phyloP scores from a whole-genome alignment of 2,113 vertebrate species.

The Oceanodroma tethys region DNA sequence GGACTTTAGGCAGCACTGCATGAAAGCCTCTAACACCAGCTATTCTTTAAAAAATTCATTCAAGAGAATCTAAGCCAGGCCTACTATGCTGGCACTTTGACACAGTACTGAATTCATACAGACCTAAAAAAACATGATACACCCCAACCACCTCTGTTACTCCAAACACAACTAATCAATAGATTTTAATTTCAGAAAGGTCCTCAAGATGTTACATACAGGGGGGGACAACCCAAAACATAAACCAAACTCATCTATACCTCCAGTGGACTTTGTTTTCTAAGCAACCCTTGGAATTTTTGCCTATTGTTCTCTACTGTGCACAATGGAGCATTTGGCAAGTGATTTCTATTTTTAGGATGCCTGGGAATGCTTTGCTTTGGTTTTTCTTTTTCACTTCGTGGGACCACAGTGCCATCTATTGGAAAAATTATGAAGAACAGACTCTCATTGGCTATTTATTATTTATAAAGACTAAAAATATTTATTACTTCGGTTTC shows the following conservation, averaged over 20 bases:
- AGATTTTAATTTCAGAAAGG: background rate
- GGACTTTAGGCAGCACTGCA: background rate
- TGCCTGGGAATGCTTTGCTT: background rate
- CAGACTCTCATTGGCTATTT: background rate
- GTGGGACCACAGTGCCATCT: constrained; percentile 53
- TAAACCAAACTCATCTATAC: background rate
- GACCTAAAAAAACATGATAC: background rate
- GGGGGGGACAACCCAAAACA: background rate
- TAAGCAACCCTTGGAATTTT: background rate
- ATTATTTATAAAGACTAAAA: background rate
- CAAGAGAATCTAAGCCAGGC: background rate
- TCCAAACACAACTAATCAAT: background rate
- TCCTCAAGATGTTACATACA: background rate
- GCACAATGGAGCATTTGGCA: background rate
- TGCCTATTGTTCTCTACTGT: constrained; percentile 3
- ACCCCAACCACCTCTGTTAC: background rate
- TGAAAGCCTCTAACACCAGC: background rate
- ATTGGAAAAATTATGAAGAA: background rate
- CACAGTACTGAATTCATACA: background rate
- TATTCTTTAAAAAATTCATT: background rate
- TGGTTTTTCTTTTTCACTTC: background rate
- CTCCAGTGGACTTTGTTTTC: background rate
- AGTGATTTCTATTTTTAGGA: constrained; percentile 51
- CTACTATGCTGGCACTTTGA: background rate
- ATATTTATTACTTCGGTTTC: background rate